A percentile compares a stretch with the other conserved stretches of the same genome.
Conservation (phyloP, 1,140 invertebrate species). For the Campodea augens region DNA sequence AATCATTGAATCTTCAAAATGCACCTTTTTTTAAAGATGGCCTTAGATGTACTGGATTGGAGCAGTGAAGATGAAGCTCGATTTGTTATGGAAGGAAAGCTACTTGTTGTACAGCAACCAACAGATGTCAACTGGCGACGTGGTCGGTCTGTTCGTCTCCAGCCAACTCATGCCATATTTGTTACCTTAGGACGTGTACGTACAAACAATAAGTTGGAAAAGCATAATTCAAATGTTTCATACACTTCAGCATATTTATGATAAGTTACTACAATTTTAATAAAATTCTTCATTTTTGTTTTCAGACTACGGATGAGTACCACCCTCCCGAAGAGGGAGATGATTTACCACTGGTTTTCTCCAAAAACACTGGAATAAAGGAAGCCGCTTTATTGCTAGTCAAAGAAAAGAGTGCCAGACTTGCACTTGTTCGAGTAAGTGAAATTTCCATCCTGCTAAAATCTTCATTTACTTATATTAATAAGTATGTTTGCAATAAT, state of each 20-base stretch:
- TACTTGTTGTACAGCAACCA: slow-evolving; percentile 66
- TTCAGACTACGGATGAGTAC: slow-evolving; percentile 32
- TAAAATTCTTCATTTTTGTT: slow-evolving; percentile 10
- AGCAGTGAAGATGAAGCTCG: slow-evolving; percentile 64
- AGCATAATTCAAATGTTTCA: background rate
- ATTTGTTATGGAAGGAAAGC: slow-evolving; percentile 67
- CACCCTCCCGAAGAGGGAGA: slow-evolving; percentile 26
- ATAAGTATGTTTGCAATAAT: background rate
- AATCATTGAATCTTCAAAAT: background rate
- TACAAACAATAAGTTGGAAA: background rate
- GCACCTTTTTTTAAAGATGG: slow-evolving; percentile 36
- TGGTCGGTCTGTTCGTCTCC: slow-evolving; percentile 67
- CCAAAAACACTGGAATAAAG: slow-evolving; percentile 47
- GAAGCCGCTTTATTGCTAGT: slow-evolving; percentile 73
- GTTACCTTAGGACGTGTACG: slow-evolving; percentile 63
- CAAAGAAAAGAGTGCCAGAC: slow-evolving; percentile 74
- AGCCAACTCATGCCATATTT: slow-evolving; percentile 65
- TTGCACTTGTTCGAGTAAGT: slow-evolving; percentile 54
- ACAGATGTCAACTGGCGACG: slow-evolving; percentile 77
- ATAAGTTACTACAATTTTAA: too few species aligned
- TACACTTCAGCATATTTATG: too few species aligned
- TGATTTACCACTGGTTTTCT: slow-evolving; percentile 31
- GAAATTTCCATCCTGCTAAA: background rate
- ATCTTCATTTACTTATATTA: background rate
- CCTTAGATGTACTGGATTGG: slow-evolving; percentile 81